Base-by-base conservation (phyloP, 2,113 vertebrate genomes). In the Leptobrachium leishanense region DNA sequence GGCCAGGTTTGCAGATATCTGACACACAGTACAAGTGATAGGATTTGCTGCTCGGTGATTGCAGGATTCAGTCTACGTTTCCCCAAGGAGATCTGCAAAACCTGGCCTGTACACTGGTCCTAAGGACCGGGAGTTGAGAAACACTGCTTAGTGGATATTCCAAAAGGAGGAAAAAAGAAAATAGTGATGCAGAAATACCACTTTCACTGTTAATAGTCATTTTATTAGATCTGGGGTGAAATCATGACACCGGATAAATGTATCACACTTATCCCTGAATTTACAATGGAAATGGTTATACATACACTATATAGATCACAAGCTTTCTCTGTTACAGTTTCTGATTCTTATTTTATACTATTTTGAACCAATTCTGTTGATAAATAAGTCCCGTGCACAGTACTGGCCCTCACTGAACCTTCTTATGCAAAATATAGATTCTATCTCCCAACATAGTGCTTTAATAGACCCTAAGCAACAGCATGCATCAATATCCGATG, bases 171-270 rank as follows among this genome's bases (percentile, higher is more conserved):
- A 31, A 31, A 31, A 31, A 31, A 31, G 20, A 31, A 31, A 31
- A 31, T 11, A 54, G 6, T 54, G 12, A 54, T 8, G 6, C 50
- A 59, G 11, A 59, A 31, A n/a, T 6, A 68, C 65, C 12, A 1
- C 3, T 40, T 10, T 72, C 54, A 75, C 53, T 86, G 90, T 94
- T 93, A 92, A 91, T 88, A 91, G 85, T 86, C 92, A 91, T 84
- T 94, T 94, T 94, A 94, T 93, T 94, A 87, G 90, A 90, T 87
- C 87, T 92, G 87, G 83, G 90, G 90, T 93, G 92, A 90, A 91
- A 86, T 85, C 75, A 86, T 87, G 83, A 87, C 88, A 91, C 81
- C 40, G 82, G 86, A 85, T 85, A 86, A 88, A 87, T 85, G 81
- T 85, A 90, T 90, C 86, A 88, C 84, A 86, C 89, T 92, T 89